Evolutionary conservation across 1,140 invertebrate species (phyloP).

Genomic region (Thrips palmi): DNA sequence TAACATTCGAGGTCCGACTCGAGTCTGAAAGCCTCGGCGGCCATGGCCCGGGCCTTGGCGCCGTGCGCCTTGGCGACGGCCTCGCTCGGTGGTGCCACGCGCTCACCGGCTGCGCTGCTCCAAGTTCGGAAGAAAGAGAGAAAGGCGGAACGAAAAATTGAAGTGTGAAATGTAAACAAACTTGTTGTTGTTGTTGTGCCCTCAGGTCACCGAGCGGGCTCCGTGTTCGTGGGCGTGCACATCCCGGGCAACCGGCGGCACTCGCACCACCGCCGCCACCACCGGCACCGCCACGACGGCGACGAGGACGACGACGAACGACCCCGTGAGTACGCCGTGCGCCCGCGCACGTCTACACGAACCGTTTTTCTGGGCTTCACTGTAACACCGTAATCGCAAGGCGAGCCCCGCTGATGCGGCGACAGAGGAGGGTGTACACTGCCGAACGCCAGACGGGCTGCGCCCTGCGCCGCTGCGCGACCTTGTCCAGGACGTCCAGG

Average conservation of each 20-base stretch:
- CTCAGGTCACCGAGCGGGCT: slow-evolving; percentile 71
- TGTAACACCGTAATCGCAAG: too few relatives aligned
- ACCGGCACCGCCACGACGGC: slow-evolving; percentile 32
- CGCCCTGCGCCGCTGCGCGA: not conserved
- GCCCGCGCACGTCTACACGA: too few relatives aligned
- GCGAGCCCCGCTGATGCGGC: slow-evolving; percentile 34
- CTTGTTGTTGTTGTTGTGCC: slow-evolving; percentile 16
- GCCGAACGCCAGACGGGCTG: not conserved
- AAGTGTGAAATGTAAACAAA: not conserved
- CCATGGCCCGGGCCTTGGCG: too few relatives aligned
- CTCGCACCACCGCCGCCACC: slow-evolving; percentile 57
- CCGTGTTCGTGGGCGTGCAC: slow-evolving; percentile 75
- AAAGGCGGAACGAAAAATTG: not conserved
- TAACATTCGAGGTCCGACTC: too few relatives aligned
- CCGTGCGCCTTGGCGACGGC: too few relatives aligned
- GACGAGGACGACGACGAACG: slow-evolving; percentile 38
- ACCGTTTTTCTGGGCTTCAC: too few relatives aligned
- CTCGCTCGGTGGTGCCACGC: not conserved
- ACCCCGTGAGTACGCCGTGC: slow-evolving; percentile 18
- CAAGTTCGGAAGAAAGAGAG: not conserved
- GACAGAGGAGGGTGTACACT: slow-evolving; percentile 32
- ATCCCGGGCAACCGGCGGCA: slow-evolving; percentile 56
- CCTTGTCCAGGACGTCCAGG: not conserved
- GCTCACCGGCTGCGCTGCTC: not conserved
- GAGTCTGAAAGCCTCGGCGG: too few relatives aligned